Conservation (phyloP, 2,113 vertebrate species). For the Melanostigma gelatinosum region DNA sequence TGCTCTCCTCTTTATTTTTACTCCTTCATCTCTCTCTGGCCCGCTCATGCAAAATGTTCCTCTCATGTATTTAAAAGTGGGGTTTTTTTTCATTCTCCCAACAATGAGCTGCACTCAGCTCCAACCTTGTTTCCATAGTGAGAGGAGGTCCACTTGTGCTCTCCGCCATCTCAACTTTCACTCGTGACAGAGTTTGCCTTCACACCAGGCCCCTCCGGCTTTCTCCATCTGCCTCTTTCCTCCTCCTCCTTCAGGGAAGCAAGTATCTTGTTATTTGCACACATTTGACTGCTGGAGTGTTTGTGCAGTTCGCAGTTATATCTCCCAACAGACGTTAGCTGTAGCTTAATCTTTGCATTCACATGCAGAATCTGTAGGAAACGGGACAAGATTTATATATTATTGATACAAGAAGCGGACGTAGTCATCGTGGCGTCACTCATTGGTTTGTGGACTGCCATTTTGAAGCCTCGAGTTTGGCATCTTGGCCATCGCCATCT, state of each 20-base stretch:
- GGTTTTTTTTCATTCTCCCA: constrained; percentile 14
- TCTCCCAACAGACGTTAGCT: neutral
- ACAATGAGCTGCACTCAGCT: constrained; percentile 51
- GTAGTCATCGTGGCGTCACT: too few relatives aligned
- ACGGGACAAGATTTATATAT: neutral
- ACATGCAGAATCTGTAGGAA: neutral
- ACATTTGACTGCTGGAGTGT: neutral
- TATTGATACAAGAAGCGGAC: neutral
- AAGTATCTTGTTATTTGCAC: neutral
- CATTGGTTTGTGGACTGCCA: too few relatives aligned
- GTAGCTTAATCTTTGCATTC: neutral
- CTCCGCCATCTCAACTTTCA: constrained; percentile 34
- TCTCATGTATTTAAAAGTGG: constrained; percentile 45
- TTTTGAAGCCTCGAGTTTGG: too few relatives aligned
- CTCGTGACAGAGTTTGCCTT: constrained; percentile 26
- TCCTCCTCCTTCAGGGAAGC: neutral
- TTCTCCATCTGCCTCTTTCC: constrained; percentile 22
- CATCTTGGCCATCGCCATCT: too few relatives aligned
- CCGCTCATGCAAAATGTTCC: constrained; percentile 42
- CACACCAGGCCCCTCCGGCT: constrained; percentile 1
- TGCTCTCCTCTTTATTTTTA: constrained; percentile 36
- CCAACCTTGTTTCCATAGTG: constrained; percentile 71
- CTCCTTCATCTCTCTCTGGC: constrained; percentile 25
- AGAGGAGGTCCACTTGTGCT: constrained; percentile 51
- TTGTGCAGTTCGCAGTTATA: neutral